Evolutionary conservation across 2,888 invertebrate species (phyloP).

Genomic region (Pinctada fucata): DNA sequence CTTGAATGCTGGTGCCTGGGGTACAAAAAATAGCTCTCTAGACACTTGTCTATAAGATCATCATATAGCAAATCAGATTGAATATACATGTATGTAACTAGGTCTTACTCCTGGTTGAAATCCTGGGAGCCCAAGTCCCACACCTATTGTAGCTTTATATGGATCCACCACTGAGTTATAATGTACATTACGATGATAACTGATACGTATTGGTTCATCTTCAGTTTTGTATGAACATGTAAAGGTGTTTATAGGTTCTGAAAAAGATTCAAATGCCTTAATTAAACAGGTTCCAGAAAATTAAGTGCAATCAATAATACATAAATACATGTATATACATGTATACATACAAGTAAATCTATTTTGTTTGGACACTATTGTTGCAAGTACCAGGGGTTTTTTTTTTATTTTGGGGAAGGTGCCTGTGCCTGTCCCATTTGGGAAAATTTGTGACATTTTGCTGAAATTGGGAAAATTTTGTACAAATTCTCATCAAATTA

Average conservation of each 20-base stretch:
- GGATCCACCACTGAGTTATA: constrained; percentile 94
- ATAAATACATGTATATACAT: not conserved
- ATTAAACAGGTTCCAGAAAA: not conserved
- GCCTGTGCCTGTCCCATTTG: no score
- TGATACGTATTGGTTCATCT: constrained; percentile 84
- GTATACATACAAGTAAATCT: not conserved
- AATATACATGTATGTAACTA: no score
- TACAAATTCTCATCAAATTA: no score
- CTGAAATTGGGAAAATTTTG: no score
- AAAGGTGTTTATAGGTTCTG: constrained; percentile 92
- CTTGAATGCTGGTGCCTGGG: no score
- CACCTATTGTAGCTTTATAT: constrained; percentile 86
- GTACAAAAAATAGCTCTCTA: no score
- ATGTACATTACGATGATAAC: constrained; percentile 91
- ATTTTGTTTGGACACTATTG: not conserved
- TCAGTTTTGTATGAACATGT: constrained; percentile 87
- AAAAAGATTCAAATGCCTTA: constrained; percentile 44
- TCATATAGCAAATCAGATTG: no score
- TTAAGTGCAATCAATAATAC: not conserved
- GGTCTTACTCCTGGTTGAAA: constrained; percentile 83
- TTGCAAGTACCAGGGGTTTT: no score
- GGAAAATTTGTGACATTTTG: no score
- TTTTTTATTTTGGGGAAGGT: no score
- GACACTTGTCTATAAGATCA: no score
- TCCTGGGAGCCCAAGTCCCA: constrained; percentile 89